Base-by-base conservation (phyloP, 2,797 vertebrate genomes). In the Hyperoplus lanceolatus region DNA sequence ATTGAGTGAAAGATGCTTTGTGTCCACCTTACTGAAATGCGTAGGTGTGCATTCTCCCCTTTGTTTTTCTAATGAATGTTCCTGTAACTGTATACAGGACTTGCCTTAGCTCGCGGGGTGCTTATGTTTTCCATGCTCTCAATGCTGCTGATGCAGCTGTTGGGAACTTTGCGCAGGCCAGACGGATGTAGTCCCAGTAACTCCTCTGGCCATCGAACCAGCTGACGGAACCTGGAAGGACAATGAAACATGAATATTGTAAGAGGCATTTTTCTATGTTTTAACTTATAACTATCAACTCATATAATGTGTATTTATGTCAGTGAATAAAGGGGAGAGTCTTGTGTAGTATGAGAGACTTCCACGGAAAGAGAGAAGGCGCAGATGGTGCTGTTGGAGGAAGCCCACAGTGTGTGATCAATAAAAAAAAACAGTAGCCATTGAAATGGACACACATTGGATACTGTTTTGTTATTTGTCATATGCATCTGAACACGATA, bases 81-180 rank as follows among this genome's bases (percentile, higher is more conserved):
- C 41, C 57, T 48, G 8, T 53, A 0, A 29, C 5, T 10, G 1
- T 48, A 8, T 9, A 5, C 3, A 3, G 12, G 53, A 68, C 95
- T 94, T 89, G 96, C 98, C 97, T 99, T 99, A 84, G 98, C 98
- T 75, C 96, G 92, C n/a, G 98, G 97, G 0, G 96, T 96, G 93
- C 96, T 96, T 91, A 99, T 99, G 90, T 99, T 99, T 86, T 99
- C 98, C 94, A 99, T 99, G 92, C 95, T 98, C 93, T 99, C 98
- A 0, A 99, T 99, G 95, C 98, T 99, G 93, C 96, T 96, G 85
- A 99, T 97, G n/a, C 98, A 99, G 93, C 98, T 99, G 94, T 99
- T 98, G 82, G 97, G 96, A 38, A 99, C 96, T 92, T 99, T 99
- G 93, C 96, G 88, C 98, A 99, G 66, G 97, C 96, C 88, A 98